Conservation (phyloP, 2,888 invertebrate genomes). For the Drosophila koepferae region DNA sequence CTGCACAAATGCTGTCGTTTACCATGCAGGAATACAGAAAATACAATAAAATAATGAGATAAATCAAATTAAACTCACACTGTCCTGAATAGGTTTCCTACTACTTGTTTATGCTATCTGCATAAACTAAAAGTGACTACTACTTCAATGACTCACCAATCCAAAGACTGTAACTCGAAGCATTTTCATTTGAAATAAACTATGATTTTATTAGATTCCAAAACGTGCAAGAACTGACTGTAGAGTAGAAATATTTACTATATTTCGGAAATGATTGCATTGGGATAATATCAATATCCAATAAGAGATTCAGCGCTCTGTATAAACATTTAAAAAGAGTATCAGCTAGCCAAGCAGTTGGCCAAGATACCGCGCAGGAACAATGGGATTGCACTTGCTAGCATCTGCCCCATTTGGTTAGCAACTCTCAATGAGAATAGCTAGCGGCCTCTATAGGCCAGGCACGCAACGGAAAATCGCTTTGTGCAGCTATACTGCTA, state of each 20-base stretch:
- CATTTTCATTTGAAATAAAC: too few relatives aligned
- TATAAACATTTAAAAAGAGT: background rate
- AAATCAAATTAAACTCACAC: background rate
- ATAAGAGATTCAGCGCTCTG: background rate
- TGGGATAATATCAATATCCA: background rate
- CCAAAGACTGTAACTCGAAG: too few relatives aligned
- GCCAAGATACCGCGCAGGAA: background rate
- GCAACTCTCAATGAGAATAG: background rate
- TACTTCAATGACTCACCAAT: too few relatives aligned
- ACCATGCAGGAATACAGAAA: background rate
- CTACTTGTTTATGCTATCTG: too few relatives aligned
- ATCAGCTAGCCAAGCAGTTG: conserved; percentile 2
- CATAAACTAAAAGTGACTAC: too few relatives aligned
- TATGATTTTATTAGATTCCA: too few relatives aligned
- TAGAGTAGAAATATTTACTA: background rate
- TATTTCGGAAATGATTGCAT: background rate
- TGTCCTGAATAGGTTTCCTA: background rate
- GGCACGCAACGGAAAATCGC: conserved; percentile 30
- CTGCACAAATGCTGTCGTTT: background rate
- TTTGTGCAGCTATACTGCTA: conserved; percentile 21
- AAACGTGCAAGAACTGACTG: background rate
- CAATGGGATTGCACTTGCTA: conserved; percentile 34
- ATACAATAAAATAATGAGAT: background rate
- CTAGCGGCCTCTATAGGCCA: conserved; percentile 40
- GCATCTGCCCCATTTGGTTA: conserved; percentile 31